Base-by-base conservation (phyloP, 2,113 vertebrate genomes). In the Pseudonaja textilis region DNA sequence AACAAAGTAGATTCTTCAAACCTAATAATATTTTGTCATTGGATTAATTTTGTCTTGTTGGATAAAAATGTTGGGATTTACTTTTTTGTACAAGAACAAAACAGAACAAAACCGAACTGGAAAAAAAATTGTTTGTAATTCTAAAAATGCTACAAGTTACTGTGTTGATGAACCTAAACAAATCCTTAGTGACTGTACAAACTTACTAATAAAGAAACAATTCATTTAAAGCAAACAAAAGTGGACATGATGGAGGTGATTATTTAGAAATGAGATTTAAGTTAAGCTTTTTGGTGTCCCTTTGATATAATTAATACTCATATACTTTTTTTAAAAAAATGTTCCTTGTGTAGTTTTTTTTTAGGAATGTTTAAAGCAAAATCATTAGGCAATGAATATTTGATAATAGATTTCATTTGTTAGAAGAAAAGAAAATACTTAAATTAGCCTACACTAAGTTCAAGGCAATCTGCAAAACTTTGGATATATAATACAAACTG, bases 401-500 rank as follows among this genome's bases (percentile, higher is more conserved):
- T 85, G 55, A 55, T 34, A 85, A 56, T 29, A 34, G 39, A 55
- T 56, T 42, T 85, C n/a, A 85, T 85, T 26, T 56, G 34, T 91
- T 85, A 29, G 12, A 9, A 85, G 42, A 47, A 42, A 56, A 81
- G 25, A 89, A 81, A 81, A 81, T 22, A 81, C 26, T 42, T 42
- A 55, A 69, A 81, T 52, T 87, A 50, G 14, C 39, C 16, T 47
- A 45, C 23, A 2, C 42, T 89, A 0, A 11, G 64, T 39, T 85
- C 61, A 59, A 87, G 0, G 6, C 47, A 25, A 87, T 61, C 0
- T 1, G 39, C 88, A 45, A 93, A 55, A 0, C 55, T 85, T 81
- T 81, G 34, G 34, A 81, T 81, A 81, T 81, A 81, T 20, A 88
- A 94, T 86, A 90, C 81, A 52, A 52, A 52, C 0, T 29, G 95